Base-by-base conservation (phyloP, 2,797 vertebrate genomes). In the Threskiornis aethiopicus region DNA sequence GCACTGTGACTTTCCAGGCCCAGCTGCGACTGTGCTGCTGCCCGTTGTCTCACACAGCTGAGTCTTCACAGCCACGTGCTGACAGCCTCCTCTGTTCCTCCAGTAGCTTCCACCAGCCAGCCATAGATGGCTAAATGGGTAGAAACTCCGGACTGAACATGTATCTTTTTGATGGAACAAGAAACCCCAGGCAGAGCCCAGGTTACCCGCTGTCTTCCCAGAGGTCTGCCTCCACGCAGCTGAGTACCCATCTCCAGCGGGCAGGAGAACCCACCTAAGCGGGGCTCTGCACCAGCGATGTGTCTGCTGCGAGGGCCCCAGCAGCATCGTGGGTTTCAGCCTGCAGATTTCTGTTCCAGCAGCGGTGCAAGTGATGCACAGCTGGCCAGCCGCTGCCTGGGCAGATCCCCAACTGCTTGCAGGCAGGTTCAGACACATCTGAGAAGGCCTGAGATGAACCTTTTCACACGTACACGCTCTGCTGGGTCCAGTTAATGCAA, bases 301-400 rank as follows among this genome's bases (percentile, higher is more conserved):
- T 49, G 22, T 20, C 55, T 70, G 11, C 8, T 54, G 37, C 0
- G 0, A 94, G 55, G 16, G 37, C 35, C 42, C 16, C 2, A 1
- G 55, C 0, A 37, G 31, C 87, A 75, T 4, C 57, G 6, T 4
- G 31, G 61, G 55, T 62, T 75, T 59, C 93, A 67, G 65, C 17
- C 41, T 71, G 42, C 29, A 35, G 29, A 10, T 29, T 62, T 58
- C 86, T 92, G 35, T 28, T 66, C 47, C 80, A 87, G 64, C 59
- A 81, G 61, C 58, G 72, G 31, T 2, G 37, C 31, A 31, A 69
- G 55, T 5, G 39, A 83, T 29, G 58, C 80, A 33, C n/a, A 89
- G 64, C 37, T 59, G 80, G 67, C 77, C 67, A 87, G 78, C 73
- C 87, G 51, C 72, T 81, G 89, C 29, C 55, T 58, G 2, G 31